phyloP scores from a whole-genome alignment of 2,888 invertebrate species.

The Synanthedon andrenaeformis region DNA sequence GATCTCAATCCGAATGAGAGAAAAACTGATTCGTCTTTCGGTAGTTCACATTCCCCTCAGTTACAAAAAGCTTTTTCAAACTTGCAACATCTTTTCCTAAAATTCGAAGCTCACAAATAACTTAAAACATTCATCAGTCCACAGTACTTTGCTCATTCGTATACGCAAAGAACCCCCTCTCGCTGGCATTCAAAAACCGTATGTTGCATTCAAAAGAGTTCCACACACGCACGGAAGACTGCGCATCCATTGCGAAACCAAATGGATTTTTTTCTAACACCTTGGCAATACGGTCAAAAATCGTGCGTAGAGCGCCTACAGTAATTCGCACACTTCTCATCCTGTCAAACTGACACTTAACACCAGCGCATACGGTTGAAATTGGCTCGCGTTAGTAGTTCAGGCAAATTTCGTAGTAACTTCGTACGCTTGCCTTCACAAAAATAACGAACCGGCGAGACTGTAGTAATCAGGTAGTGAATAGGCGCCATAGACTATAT shows the following conservation, averaged over 20 bases:
- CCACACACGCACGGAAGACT: constrained; percentile 8
- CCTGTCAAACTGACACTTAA: constrained; percentile 7
- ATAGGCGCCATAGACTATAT: constrained; percentile 50
- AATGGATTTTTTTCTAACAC: constrained; percentile 17
- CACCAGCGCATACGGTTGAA: constrained; percentile 15
- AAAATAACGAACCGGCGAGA: constrained; percentile 65
- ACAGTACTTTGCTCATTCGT: too few species aligned
- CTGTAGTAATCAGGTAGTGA: constrained; percentile 53
- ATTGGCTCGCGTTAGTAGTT: constrained; percentile 12
- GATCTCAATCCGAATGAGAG: too few species aligned
- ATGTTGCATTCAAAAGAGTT: neutral
- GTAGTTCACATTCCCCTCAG: too few species aligned
- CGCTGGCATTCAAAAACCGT: neutral
- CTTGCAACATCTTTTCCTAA: too few species aligned
- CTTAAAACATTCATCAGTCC: too few species aligned
- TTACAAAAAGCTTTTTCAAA: too few species aligned
- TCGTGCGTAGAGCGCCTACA: constrained; percentile 20
- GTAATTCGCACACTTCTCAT: constrained; percentile 10
- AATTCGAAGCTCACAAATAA: too few species aligned
- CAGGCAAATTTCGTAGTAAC: constrained; percentile 29
- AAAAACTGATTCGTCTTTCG: too few species aligned
- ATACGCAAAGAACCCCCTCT: neutral
- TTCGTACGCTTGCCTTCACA: constrained; percentile 66
- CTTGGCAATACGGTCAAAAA: constrained; percentile 25
- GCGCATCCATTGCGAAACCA: constrained; percentile 2